Percentiles rank a stretch among this genome's conserved stretches.
phyloP scores from a whole-genome alignment of 2,888 invertebrate genomes.

The Nomada hirtipes region DNA sequence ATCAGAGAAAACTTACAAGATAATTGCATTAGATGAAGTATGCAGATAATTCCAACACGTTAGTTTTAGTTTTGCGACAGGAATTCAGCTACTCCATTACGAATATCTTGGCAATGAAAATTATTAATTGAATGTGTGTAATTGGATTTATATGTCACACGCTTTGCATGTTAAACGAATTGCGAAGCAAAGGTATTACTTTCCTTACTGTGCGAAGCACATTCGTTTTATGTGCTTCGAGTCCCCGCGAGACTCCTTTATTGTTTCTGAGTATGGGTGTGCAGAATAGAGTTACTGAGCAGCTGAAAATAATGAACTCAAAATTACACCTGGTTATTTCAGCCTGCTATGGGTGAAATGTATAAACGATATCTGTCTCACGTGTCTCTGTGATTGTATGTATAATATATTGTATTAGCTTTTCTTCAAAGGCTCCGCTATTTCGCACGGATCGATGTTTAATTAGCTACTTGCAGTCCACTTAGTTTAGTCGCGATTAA shows the following conservation, averaged over 20 bases:
- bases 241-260: not conserved
- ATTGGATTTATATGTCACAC: no score
- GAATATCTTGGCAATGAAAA: no score
- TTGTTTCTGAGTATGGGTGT: slow-evolving; percentile 28
- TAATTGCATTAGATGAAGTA: not conserved
- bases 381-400: no score
- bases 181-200: no score
- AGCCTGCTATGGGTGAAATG: not conserved
- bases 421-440: not conserved
- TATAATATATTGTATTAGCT: not conserved
- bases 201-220: not conserved
- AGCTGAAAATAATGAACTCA: slow-evolving; percentile 27
- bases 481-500: not conserved
- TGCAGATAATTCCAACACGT: not conserved
- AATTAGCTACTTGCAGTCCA: not conserved
- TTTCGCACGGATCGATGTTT: not conserved
- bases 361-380: no score
- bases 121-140: no score
- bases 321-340: slow-evolving; percentile 1
- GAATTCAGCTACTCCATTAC: no score
- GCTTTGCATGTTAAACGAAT: no score
- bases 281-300: slow-evolving; percentile 9
- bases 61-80: not conserved
- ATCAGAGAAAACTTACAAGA: slow-evolving; percentile 1
- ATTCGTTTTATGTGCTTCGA: not conserved